A percentile compares a stretch with the other conserved stretches of the same genome.
Evolutionary conservation across 2,113 vertebrate genomes (phyloP).

Genomic region (Carassius carassius): DNA sequence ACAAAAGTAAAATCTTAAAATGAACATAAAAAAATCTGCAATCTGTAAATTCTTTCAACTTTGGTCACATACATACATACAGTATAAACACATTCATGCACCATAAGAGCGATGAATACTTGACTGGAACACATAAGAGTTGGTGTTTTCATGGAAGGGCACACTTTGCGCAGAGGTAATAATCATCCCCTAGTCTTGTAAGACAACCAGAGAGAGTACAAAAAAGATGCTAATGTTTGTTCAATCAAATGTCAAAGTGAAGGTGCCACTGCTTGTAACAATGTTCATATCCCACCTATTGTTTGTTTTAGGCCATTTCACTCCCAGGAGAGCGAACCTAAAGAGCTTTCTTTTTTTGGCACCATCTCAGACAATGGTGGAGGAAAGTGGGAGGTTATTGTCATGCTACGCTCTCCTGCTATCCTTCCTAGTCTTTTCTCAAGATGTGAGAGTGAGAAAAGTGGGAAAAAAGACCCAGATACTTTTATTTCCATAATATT

Average conservation of each 20-base stretch:
- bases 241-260: constrained; percentile 18
- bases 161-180: constrained; percentile 48
- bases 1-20: not conserved
- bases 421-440: not conserved
- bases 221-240: constrained; percentile 24
- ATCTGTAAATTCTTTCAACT: constrained; percentile 11
- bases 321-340: constrained; percentile 72
- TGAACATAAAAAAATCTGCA: not conserved
- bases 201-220: constrained; percentile 38
- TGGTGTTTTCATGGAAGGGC: constrained; percentile 34
- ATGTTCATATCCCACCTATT: constrained; percentile 64
- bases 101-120: constrained; percentile 9
- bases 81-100: not conserved
- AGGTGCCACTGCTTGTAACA: constrained; percentile 39
- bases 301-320: constrained; percentile 68
- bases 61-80: constrained; percentile 24
- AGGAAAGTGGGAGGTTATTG: not conserved
- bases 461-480: not conserved
- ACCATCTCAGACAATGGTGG: constrained; percentile 51
- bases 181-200: constrained; percentile 57
- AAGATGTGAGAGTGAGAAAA: not conserved
- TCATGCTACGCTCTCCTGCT: not conserved
- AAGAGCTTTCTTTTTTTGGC: constrained; percentile 65
- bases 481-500: constrained; percentile 1
- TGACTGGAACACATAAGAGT: constrained; percentile 22